Evolutionary conservation across 92 coral and sea anemone species (phyloP), one percentile per base, ranked within the genome.

Genomic region (Scolanthus callimorphus): DNA sequence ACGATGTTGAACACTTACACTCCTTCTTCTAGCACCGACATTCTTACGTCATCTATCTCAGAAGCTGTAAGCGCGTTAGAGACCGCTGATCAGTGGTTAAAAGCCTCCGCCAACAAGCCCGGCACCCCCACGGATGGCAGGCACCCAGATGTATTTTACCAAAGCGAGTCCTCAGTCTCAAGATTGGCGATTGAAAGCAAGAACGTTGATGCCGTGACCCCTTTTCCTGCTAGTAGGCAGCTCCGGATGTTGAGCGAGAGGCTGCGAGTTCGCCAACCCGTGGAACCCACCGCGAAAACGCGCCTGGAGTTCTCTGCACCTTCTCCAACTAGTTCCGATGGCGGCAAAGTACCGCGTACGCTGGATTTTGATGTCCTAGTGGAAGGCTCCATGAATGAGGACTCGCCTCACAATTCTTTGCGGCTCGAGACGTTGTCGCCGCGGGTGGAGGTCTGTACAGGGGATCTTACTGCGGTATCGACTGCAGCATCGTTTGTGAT

Each of bases 271-370:
- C 69, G 86, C 43, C 90, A 83, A 29, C 60, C 85, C 25, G 78
- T 72, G 4, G 39, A 64, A 2, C 4, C 71, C 1, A n/a, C n/a
- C n/a, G n/a, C n/a, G n/a, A 55, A 6, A 11, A 41, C 29, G 3
- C 60, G 69, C 23, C 53, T 70, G 39, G 75, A 68, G 27, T 57
- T 13, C 27, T 47, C 57, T 2, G 72, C 53, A 17, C 34, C 72
- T 27, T 88, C 96, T 29, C 96, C 90, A 8, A 51, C 79, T 25
- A 88, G 96, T 59, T 88, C 96, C 1, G 96, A 88, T 13, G 90
- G 96, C n/a, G 79, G 83, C 22, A 76, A 64, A 20, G 72, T 78
- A 0, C 26, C 89, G 3, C 77, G 77, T 56, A 60, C 96, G 2
- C 76, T 88, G 17, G 96, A 88, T 54, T 88, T 88, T 44, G 96